Conservation (phyloP, 2,888 invertebrate genomes). For the Pedicia rivosa region DNA sequence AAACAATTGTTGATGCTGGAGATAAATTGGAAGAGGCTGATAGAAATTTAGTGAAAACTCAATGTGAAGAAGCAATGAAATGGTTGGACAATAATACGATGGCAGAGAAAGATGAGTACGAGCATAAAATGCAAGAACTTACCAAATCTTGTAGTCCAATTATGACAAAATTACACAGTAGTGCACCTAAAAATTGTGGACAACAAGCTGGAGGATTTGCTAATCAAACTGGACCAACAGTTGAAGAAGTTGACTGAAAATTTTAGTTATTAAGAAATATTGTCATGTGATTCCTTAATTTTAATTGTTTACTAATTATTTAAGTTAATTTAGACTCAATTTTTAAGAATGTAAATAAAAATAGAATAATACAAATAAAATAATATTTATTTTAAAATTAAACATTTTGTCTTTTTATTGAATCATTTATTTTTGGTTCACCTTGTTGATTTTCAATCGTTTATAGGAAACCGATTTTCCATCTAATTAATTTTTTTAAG, state of each 20-base stretch:
- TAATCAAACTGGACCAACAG: conserved; percentile 28
- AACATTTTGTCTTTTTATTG: no score
- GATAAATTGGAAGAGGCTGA: conserved; percentile 45
- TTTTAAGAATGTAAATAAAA: no score
- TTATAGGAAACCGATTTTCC: no score
- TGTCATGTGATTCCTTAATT: no score
- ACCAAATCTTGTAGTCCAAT: conserved; percentile 28
- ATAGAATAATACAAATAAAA: no score
- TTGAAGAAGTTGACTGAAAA: background rate
- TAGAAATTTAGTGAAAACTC: conserved; percentile 46
- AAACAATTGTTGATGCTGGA: conserved; percentile 47
- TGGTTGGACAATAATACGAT: conserved; percentile 66
- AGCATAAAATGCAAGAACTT: conserved; percentile 29
- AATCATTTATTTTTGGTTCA: no score
- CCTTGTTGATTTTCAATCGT: no score
- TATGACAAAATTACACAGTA: conserved; percentile 33
- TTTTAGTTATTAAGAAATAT: no score
- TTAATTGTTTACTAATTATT: no score
- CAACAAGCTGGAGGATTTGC: conserved; percentile 47
- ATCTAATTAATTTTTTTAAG: no score
- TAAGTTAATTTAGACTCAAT: no score
- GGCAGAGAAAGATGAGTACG: conserved; percentile 61
- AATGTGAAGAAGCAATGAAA: conserved; percentile 43
- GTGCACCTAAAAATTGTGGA: conserved; percentile 14
- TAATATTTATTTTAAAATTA: no score